phyloP scores from a whole-genome alignment of 2,888 invertebrate genomes.

The Tipula lateralis region DNA sequence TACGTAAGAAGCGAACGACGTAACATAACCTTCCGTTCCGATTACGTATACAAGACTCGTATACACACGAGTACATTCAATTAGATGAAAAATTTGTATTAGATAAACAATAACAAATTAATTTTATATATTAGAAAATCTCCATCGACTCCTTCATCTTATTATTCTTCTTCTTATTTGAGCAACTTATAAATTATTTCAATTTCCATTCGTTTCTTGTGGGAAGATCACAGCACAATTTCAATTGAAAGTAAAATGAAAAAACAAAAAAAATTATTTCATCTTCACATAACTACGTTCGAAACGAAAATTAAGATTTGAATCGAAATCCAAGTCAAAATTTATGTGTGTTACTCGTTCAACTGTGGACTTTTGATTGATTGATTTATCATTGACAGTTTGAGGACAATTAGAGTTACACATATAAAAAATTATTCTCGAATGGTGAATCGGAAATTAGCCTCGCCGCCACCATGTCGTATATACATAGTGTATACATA shows the following conservation, averaged over 20 bases:
- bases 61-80: not conserved
- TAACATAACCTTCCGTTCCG: not conserved
- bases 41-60: not conserved
- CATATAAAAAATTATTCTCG: not conserved
- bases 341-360: not conserved
- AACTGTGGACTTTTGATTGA: not conserved
- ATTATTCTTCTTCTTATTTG: not conserved
- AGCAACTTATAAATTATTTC: conserved; percentile 13
- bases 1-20: not conserved
- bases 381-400: conserved; percentile 4
- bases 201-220: not conserved
- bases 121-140: not conserved
- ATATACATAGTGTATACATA: too few species aligned
- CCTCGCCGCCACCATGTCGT: not conserved
- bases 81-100: not conserved
- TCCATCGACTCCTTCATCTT: not conserved
- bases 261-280: not conserved
- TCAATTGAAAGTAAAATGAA: not conserved
- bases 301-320: not conserved
- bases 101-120: conserved; percentile 19
- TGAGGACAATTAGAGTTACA: not conserved
- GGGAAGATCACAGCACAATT: not conserved
- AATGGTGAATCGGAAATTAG: not conserved
- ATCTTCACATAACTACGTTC: not conserved
- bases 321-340: not conserved